Evolutionary conservation across 2,888 invertebrate species (phyloP).

Genomic region (Gastrophysa polygoni): DNA sequence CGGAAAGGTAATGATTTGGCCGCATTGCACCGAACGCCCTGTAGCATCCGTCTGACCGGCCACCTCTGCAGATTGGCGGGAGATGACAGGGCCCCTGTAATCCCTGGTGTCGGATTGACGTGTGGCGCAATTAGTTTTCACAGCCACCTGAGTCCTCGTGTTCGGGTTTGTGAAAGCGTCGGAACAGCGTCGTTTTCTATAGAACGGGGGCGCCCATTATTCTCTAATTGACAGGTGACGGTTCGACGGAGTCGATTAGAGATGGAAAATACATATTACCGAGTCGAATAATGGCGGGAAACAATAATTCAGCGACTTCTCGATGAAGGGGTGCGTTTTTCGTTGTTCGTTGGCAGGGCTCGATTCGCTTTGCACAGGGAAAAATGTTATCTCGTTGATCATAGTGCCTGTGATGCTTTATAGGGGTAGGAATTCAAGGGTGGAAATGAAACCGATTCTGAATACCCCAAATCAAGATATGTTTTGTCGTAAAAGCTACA

Average conservation of each 20-base stretch:
- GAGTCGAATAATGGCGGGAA: not conserved
- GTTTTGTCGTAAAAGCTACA: no score
- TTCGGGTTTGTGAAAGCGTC: constrained; percentile 22
- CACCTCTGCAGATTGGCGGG: not conserved
- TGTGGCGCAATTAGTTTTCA: constrained; percentile 26
- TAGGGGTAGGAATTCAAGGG: no score
- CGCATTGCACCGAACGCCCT: not conserved
- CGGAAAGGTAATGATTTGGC: no score
- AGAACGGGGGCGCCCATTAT: constrained; percentile 6
- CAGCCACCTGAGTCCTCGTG: constrained; percentile 25
- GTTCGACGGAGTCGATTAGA: not conserved
- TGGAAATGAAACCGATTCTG: no score
- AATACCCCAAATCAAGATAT: no score
- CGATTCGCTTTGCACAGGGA: no score
- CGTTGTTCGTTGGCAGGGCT: no score
- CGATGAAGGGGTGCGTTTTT: no score
- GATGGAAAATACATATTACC: not conserved
- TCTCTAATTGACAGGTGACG: constrained; percentile 13
- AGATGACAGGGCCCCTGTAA: constrained; percentile 18
- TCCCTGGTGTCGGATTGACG: constrained; percentile 23
- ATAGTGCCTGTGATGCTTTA: no score
- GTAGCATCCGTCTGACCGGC: not conserved
- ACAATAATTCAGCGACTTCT: no score
- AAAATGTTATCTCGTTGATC: no score
- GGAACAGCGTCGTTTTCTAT: constrained; percentile 14